phyloP scores from a whole-genome alignment of 2,113 vertebrate species.

The Microtus montanus region DNA sequence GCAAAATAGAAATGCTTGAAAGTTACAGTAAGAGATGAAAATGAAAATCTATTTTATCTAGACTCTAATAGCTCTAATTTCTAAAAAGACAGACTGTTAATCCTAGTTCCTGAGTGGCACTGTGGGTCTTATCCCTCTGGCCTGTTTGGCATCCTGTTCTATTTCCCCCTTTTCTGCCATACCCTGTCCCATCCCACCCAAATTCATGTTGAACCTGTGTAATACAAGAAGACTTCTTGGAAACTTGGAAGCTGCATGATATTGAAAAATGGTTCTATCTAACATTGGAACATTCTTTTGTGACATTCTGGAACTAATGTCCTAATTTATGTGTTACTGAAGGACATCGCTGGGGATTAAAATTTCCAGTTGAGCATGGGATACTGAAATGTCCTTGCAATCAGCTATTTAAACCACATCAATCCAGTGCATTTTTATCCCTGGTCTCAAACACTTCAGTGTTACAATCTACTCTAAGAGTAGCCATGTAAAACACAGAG shows the following conservation, averaged over 20 bases:
- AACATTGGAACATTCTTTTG: neutral
- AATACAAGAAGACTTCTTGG: neutral
- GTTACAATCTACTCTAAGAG: neutral
- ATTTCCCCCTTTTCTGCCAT: neutral
- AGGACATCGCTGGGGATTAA: neutral
- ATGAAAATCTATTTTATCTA: neutral
- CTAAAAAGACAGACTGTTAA: neutral
- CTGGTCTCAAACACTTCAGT: neutral
- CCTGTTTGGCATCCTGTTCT: neutral
- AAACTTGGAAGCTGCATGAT: neutral
- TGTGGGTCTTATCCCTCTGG: neutral
- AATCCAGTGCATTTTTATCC: neutral
- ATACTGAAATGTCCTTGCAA: neutral
- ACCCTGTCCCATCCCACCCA: neutral
- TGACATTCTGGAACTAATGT: neutral
- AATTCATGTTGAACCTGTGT: neutral
- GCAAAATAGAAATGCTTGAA: neutral
- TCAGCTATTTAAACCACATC: neutral
- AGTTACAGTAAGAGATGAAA: neutral
- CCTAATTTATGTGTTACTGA: constrained; percentile 31
- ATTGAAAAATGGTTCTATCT: neutral
- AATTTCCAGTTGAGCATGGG: neutral
- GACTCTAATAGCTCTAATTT: neutral
- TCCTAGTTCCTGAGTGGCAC: neutral
- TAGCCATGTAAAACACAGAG: neutral